Evolutionary conservation across 35 echinoderm and acorn worm genomes (phyloP).

Genomic region (Holothuria glaberrima): DNA sequence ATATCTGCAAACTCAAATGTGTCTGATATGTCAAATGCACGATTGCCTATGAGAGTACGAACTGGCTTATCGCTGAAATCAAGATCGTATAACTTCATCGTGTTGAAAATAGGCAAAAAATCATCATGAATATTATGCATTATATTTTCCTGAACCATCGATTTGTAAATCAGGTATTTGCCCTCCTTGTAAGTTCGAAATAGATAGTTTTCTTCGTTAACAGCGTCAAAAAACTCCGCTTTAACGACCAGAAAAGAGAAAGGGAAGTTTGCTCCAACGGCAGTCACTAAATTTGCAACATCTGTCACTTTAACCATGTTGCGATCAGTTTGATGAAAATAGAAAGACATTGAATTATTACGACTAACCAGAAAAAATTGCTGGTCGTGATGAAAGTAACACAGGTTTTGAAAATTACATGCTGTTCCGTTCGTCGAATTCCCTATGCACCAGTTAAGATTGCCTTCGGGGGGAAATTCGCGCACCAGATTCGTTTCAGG

Average conservation of each 20-base stretch:
- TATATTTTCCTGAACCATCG: neutral
- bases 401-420: conserved; percentile 17
- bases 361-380: neutral
- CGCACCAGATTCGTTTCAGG: too few species aligned
- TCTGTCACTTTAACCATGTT: neutral
- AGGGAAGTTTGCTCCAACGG: neutral
- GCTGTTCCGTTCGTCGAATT: too few species aligned
- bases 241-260: neutral
- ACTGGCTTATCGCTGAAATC: neutral
- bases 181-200: neutral
- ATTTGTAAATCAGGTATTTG: neutral
- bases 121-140: conserved; percentile 87
- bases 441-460: neutral
- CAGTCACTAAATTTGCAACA: neutral
- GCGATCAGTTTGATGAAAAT: neutral
- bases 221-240: neutral
- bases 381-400: neutral
- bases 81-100: conserved; percentile 8
- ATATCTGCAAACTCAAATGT: conserved; percentile 23
- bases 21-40: neutral
- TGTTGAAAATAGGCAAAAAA: conserved; percentile 78
- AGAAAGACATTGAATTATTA: neutral
- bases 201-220: neutral
- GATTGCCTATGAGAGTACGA: neutral
- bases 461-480: neutral